A percentile compares a stretch with the other conserved stretches of the same genome.
Conservation (phyloP, 2,797 vertebrate species). For the Myiotriccus ornatus region DNA sequence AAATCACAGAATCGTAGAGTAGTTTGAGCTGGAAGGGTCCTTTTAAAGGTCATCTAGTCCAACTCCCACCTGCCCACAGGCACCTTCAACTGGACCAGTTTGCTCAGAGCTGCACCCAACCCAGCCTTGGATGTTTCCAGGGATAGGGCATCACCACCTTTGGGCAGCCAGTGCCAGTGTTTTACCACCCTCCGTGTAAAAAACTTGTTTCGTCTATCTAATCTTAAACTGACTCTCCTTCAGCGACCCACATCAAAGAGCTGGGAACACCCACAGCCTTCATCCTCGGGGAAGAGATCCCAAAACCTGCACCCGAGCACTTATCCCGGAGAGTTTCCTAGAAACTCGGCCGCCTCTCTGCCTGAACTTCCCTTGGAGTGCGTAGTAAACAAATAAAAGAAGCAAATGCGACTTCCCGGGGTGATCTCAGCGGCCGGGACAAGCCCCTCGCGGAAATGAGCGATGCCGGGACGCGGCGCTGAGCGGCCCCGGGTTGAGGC, state of each 20-base stretch:
- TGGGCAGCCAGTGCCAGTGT: neutral
- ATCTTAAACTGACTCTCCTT: neutral
- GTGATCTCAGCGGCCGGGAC: neutral
- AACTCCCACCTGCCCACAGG: accelerated
- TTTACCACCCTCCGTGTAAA: neutral
- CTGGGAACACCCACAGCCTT: neutral
- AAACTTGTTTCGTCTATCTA: neutral
- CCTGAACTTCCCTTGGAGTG: neutral
- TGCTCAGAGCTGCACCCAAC: neutral
- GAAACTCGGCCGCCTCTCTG: neutral
- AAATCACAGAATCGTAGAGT: neutral
- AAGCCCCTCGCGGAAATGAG: neutral
- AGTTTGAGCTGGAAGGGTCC: neutral
- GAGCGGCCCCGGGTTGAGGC: neutral
- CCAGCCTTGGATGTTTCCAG: neutral
- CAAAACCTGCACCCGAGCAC: accelerated
- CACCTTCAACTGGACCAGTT: neutral
- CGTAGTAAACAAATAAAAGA: neutral
- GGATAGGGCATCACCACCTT: neutral
- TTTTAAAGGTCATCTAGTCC: neutral
- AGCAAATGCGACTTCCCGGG: neutral
- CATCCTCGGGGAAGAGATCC: neutral
- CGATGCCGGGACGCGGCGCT: neutral
- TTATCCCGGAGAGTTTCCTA: neutral
- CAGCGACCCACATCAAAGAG: neutral